These are phyloP conservation scores for Pammene aurita DNA, from an alignment of 2,888 invertebrate species.

Conservation along the genomic window DNA sequence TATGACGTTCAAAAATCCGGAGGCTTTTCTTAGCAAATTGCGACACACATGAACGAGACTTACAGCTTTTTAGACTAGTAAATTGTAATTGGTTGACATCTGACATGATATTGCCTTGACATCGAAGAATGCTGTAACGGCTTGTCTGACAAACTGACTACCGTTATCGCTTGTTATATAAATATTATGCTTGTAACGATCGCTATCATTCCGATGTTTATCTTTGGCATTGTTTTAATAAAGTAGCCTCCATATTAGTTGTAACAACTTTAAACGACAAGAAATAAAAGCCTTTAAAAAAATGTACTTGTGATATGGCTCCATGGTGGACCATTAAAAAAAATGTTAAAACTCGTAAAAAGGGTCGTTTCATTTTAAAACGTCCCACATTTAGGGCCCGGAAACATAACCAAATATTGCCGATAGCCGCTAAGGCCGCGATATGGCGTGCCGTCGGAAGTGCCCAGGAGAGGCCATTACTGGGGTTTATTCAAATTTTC, in stretches of 20 bases:
- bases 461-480: slow-evolving; percentile 34
- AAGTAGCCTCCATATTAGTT: background rate
- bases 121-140: slow-evolving; percentile 28
- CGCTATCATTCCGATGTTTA: slow-evolving; percentile 4
- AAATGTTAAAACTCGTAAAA: slow-evolving; percentile 13
- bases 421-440: slow-evolving; percentile 18
- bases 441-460: slow-evolving; percentile 30
- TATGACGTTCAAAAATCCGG: too few species aligned
- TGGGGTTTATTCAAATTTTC: slow-evolving; percentile 51
- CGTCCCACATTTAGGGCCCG: slow-evolving; percentile 25
- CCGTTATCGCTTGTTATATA: slow-evolving; percentile 18
- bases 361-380: slow-evolving; percentile 8
- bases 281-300: background rate
- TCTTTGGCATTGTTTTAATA: background rate
- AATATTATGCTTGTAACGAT: slow-evolving; percentile 3
- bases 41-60: background rate
- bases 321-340: background rate
- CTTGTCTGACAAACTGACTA: slow-evolving; percentile 17
- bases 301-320: background rate
- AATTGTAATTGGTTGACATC: background rate
- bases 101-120: slow-evolving; percentile 23
- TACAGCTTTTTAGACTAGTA: background rate
- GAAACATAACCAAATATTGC: slow-evolving; percentile 35
- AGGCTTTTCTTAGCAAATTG: too few species aligned
- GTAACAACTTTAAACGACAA: background rate